Evolutionary conservation across 2,888 invertebrate species (phyloP), one percentile per base, ranked within the genome.

Genomic region (Drosophila planitibia): DNA sequence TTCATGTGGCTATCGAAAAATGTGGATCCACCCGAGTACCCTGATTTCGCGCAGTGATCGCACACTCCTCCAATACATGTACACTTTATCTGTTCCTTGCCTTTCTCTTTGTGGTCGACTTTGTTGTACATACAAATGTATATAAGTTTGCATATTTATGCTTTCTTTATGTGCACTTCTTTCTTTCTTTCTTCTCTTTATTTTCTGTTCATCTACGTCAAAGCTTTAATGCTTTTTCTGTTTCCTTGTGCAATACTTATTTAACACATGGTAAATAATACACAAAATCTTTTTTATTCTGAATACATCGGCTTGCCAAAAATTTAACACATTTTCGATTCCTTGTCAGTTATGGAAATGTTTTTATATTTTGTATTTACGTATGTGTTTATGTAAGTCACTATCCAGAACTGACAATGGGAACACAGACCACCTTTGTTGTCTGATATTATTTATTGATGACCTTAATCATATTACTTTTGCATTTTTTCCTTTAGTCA

Each of bases 161-260:
- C 6, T 10, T 28, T 51, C 22, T 54, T 22, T 22, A 22, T 33
- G 16, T 16, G 53, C n/a, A 33, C 5, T 51, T 28, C 28, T 51
- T 51, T 47, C 25, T 30, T 25, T 32, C 30, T 30, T 32, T 58
- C 25, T 25, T 51, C 32, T 39, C 30, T 64, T 49, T 51, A 10
- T 32, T 25, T 49, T 51, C 14, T 25, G 30, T 37, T 25, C 30
- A 49, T 39, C 37, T 49, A 37, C 49, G 37, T 65, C 49, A 39
- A n/a, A 25, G n/a, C 1, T 28, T 28, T 32, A 32, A 39, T 39
- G 3, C 2, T 16, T n/a, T 9, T 65, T 39, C 32, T 66, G 37
- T 33, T 66, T 51, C 49, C 39, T 66, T 66, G 30, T 65, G 19
- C 30, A 22, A 35, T 35, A 22, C 3, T 19, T 19, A 25, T 28